Evolutionary conservation across 2,797 vertebrate genomes (phyloP).

Genomic region (Morelia viridis): DNA sequence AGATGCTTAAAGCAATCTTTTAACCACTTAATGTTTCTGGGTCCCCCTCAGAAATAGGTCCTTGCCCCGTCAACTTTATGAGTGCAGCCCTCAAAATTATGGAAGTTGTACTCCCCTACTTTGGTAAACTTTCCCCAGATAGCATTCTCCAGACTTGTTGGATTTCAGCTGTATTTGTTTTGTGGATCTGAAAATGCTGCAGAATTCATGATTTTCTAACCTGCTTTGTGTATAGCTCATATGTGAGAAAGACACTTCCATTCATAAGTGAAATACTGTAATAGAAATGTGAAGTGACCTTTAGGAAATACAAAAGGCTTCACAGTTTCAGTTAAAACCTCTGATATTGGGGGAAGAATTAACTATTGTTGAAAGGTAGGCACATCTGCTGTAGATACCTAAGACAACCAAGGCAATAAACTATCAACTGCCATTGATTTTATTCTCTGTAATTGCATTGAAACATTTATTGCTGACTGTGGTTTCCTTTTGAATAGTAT

Average conservation of each 20-base stretch:
- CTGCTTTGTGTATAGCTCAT: not conserved
- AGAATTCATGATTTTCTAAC: not conserved
- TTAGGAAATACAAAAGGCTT: not conserved
- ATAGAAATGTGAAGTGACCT: not conserved
- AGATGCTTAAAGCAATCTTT: not conserved
- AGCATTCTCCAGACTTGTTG: not conserved
- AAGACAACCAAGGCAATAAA: not conserved
- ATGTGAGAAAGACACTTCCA: not conserved
- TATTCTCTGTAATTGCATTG: not conserved
- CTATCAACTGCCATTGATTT: conserved; percentile 8
- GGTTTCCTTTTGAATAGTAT: not conserved
- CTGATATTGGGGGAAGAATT: not conserved
- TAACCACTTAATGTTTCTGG: not conserved
- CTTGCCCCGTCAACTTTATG: not conserved
- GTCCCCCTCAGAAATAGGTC: not conserved
- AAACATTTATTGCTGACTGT: not conserved
- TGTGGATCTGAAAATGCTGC: not conserved
- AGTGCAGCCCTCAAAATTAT: not conserved
- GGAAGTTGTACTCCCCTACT: not conserved
- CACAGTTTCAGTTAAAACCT: not conserved
- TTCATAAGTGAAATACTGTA: not conserved
- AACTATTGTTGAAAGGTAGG: conserved; percentile 9
- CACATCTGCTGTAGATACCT: not conserved
- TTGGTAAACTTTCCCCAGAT: not conserved
- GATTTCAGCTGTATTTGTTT: not conserved